These are phyloP conservation scores for Pristionchus entomophagus DNA, from an alignment of 2,888 invertebrate species.

Conservation along the genomic window DNA sequence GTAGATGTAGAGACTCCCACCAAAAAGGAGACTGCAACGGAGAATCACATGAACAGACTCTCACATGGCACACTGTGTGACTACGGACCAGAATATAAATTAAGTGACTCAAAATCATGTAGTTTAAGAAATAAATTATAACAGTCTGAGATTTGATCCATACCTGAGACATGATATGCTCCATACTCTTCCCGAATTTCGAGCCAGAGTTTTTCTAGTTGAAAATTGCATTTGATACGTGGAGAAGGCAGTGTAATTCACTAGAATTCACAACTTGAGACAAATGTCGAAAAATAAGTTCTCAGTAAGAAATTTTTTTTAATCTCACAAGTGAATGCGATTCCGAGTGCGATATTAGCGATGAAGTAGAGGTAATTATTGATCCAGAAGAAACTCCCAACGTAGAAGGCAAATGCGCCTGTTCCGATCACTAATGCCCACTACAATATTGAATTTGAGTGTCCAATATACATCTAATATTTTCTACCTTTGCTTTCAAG, in stretches of 20 bases:
- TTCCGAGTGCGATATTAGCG: neutral
- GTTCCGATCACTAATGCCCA: neutral
- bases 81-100: too few species aligned
- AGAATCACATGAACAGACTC: too few species aligned
- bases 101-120: too few species aligned
- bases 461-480: too few species aligned
- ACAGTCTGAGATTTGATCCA: neutral
- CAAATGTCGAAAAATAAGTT: neutral
- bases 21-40: conserved; percentile 2
- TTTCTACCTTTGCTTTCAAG: neutral
- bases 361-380: conserved; percentile 29
- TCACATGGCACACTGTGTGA: too few species aligned
- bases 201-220: conserved; percentile 3
- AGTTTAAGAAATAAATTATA: neutral
- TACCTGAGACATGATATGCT: conserved; percentile 4
- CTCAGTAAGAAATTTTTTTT: neutral
- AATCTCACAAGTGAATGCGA: conserved; percentile 4
- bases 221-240: conserved; percentile 39
- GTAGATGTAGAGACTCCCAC: neutral
- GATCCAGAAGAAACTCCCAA: neutral
- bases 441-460: too few species aligned
- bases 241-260: conserved; percentile 28
- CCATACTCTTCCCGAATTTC: neutral
- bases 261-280: too few species aligned
- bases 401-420: neutral